Conservation (phyloP, 2,888 invertebrate genomes). For the Synergus japonicus region DNA sequence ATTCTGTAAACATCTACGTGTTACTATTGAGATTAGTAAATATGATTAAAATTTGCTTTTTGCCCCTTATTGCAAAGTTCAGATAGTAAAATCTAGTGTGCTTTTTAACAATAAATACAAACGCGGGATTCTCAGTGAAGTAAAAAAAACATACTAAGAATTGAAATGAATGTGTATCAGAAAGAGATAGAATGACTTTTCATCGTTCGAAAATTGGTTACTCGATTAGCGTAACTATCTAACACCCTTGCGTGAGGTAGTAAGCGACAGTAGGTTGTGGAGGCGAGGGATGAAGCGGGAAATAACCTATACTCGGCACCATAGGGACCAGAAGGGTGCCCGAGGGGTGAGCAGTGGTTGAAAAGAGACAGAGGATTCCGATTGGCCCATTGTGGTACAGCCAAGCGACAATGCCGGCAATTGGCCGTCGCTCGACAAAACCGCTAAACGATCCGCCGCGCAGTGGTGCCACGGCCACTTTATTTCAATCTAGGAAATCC, state of each 20-base stretch:
- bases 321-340: conserved; percentile 48
- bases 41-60: no score
- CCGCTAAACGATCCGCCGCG: conserved; percentile 78
- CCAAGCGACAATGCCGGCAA: conserved; percentile 78
- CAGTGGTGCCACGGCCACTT: conserved; percentile 76
- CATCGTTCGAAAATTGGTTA: conserved; percentile 72
- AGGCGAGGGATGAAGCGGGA: conserved; percentile 35
- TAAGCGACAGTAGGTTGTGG: conserved; percentile 29
- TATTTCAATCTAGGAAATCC: conserved; percentile 77
- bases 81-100: no score
- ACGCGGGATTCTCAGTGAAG: no score
- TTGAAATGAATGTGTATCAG: conserved; percentile 41
- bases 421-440: conserved; percentile 78
- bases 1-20: no score
- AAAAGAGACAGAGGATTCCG: conserved; percentile 76
- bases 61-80: no score
- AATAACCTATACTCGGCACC: conserved; percentile 53
- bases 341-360: conserved; percentile 59
- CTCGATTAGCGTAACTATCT: conserved; percentile 73
- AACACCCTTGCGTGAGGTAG: conserved; percentile 61
- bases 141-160: background rate
- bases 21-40: no score
- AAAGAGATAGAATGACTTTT: conserved; percentile 64
- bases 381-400: conserved; percentile 78
- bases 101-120: no score